These are phyloP conservation scores for Sphaerodactylus townsendi DNA, from an alignment of 2,113 vertebrate species.

Conservation along the genomic window DNA sequence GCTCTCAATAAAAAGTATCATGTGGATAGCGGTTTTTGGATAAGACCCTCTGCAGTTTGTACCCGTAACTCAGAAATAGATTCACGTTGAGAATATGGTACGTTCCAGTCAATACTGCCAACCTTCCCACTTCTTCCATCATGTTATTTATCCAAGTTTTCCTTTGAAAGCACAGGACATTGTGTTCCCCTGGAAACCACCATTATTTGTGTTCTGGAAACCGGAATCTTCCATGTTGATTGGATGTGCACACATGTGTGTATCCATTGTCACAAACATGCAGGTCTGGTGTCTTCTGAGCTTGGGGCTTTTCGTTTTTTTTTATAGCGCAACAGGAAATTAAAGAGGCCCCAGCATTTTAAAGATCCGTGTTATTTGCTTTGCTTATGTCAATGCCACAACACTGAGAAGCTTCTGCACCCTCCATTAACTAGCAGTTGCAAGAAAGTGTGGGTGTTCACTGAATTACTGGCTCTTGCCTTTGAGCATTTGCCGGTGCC, in stretches of 20 bases:
- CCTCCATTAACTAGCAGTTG: constrained; percentile 3
- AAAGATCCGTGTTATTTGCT: neutral
- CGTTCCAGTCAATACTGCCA: neutral
- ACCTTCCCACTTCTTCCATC: neutral
- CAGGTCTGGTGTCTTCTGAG: constrained; percentile 1
- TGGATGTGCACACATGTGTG: neutral
- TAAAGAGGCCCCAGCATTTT: neutral
- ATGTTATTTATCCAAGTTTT: neutral
- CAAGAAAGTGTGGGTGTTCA: neutral
- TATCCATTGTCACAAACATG: neutral
- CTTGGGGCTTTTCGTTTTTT: neutral
- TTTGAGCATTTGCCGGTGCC: neutral
- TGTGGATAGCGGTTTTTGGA: no score
- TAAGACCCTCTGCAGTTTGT: neutral
- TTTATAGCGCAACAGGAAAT: neutral
- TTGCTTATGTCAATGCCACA: neutral
- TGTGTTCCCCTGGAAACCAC: neutral
- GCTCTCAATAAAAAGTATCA: no score
- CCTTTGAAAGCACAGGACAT: neutral
- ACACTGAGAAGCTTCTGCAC: neutral
- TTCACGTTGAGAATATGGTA: neutral
- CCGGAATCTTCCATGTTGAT: neutral
- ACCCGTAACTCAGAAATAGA: neutral
- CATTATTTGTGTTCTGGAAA: no score
- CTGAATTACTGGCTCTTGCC: neutral